Base-by-base conservation (phyloP, 2,888 invertebrate genomes). In the Trisateles emortualis region DNA sequence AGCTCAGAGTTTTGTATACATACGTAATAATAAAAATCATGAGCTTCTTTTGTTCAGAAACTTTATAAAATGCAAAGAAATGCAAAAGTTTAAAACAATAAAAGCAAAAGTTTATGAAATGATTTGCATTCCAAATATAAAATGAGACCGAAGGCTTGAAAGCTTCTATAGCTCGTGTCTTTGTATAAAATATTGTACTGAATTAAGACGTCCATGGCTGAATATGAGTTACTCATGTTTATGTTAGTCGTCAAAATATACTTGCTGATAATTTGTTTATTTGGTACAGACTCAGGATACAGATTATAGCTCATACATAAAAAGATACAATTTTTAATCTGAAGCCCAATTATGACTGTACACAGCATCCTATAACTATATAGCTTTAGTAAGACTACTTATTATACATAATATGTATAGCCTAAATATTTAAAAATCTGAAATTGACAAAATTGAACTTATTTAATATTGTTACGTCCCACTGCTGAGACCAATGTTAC, bases 61-160 rank as follows among this genome's bases (percentile, higher is more conserved):
- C 55, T 78, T 80, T 70, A 55, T 52, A 59, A 52, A 72, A 60
- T 50, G 67, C 58, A 77, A 78, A 75, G 55, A 76, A 79, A 74
- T 67, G 64, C 61, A 66, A 61, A 71, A 74, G 71, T 75, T 75
- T 68, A 60, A 68, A 39, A 71, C 64, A 62, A 65, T 69, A 69
- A 64, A 52, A 71, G 69, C 41, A 44, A 58, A 76, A 80, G 77
- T 83, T 79, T 59, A 61, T 56, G 51, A 73, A 80, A 71, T 74
- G 66, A 81, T 81, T 81, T 81, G 77, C 79, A 83, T 84, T 73
- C 64, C 72, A 76, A 81, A 72, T 70, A 74, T 71, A 65, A 62
- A 59, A 57, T 70, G 69, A 64, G 57, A 60, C 55, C 59, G 46
- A 60, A 60, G 52, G 64, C 51, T 40, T 50, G 54, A 48, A 40